Evolutionary conservation across 2,888 invertebrate species (phyloP).

Genomic region (Cecidostiba fungosa): DNA sequence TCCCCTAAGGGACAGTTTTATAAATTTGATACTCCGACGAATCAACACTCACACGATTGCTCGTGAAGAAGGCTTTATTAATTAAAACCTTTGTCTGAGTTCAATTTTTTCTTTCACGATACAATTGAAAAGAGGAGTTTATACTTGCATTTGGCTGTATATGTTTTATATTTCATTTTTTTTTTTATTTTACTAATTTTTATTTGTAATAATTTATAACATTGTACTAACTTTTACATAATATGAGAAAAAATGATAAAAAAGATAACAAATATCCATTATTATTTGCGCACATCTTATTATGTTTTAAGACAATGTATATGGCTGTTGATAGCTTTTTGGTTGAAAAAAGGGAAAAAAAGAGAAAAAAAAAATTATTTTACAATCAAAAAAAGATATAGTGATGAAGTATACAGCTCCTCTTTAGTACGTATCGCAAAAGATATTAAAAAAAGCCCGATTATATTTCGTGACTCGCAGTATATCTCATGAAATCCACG

Average conservation of each 20-base stretch:
- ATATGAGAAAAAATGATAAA: conserved; percentile 4
- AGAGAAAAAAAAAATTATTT: not conserved
- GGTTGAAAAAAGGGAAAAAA: conserved; percentile 4
- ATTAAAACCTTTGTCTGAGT: conserved; percentile 55
- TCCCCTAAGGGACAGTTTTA: conserved; percentile 79
- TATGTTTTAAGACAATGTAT: not conserved
- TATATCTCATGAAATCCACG: conserved; percentile 68
- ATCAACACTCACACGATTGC: conserved; percentile 61
- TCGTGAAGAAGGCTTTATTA: conserved; percentile 59
- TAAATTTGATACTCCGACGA: conserved; percentile 69
- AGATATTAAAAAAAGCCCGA: conserved; percentile 61
- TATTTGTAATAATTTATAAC: conserved; percentile 1
- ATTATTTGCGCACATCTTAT: not conserved
- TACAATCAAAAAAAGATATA: conserved; percentile 13
- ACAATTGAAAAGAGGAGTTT: conserved; percentile 65
- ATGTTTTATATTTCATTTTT: conserved; percentile 36
- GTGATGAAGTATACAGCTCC: conserved; percentile 62
- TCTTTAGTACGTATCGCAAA: conserved; percentile 65
- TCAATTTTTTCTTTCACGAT: conserved; percentile 66
- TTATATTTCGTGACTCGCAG: conserved; percentile 62
- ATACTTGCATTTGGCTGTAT: conserved; percentile 46
- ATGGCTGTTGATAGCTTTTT: not conserved
- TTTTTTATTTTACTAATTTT: conserved; percentile 26
- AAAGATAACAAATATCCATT: not conserved
- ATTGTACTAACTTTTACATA: conserved; percentile 5